Conservation (phyloP, 2,113 vertebrate species). For the Ibidorhyncha struthersii region DNA sequence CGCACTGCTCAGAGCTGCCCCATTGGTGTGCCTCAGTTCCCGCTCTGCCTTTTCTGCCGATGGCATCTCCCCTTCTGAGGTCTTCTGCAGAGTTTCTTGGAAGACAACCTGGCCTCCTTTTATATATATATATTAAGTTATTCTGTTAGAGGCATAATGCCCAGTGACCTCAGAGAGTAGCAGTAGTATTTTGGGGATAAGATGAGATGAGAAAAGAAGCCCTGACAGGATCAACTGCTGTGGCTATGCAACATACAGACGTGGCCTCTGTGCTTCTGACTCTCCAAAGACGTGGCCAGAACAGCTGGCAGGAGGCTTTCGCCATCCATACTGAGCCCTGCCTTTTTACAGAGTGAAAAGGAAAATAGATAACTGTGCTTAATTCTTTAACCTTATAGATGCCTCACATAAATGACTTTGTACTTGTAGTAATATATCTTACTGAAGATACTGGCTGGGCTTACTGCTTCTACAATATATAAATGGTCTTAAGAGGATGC, state of each 20-base stretch:
- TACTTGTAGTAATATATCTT: background rate
- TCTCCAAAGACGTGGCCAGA: background rate
- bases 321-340: background rate
- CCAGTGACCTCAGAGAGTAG: background rate
- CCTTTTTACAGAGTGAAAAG: background rate
- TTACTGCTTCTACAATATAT: background rate
- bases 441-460: background rate
- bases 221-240: background rate
- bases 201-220: background rate
- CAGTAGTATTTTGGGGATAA: background rate
- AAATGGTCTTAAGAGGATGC: background rate
- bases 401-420: background rate
- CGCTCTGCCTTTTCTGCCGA: background rate
- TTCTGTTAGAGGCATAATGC: background rate
- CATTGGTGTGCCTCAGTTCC: rapidly evolving
- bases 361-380: background rate
- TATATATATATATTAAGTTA: background rate
- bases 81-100: background rate
- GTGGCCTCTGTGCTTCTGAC: background rate
- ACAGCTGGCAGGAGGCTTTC: background rate
- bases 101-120: background rate
- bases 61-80: background rate
- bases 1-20: background rate
- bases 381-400: background rate
- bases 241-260: background rate